Evolutionary conservation across 2,888 invertebrate species (phyloP).

Genomic region (Phortica magna): DNA sequence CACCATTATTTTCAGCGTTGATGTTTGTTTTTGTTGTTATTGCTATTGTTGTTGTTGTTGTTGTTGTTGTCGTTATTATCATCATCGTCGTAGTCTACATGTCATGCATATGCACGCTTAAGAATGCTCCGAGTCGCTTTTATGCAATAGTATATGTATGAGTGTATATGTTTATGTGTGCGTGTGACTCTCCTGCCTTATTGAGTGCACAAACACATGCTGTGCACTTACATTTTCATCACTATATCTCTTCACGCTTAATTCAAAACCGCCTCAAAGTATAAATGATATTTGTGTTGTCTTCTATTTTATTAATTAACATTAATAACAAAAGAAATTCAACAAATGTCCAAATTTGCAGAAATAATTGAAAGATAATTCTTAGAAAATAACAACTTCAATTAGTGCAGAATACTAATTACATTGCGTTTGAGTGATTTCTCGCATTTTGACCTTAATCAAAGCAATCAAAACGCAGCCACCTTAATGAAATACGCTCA

Average conservation of each 20-base stretch:
- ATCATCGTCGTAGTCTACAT: neutral
- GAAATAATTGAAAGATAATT: too few species aligned
- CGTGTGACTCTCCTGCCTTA: neutral
- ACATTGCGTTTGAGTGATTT: too few species aligned
- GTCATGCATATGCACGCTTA: slow-evolving; percentile 31
- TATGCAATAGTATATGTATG: neutral
- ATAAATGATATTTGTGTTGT: neutral
- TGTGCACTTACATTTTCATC: neutral
- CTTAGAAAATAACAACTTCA: too few species aligned
- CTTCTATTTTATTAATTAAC: neutral
- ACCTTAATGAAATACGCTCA: too few species aligned
- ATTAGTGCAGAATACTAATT: too few species aligned
- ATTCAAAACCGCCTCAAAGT: neutral
- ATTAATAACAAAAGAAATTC: too few species aligned
- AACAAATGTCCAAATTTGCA: too few species aligned
- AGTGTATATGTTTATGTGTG: neutral
- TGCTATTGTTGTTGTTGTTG: slow-evolving; percentile 20
- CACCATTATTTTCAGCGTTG: neutral
- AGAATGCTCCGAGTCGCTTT: neutral
- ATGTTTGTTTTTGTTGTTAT: slow-evolving; percentile 22
- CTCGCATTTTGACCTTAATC: too few species aligned
- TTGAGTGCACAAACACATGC: neutral
- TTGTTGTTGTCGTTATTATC: neutral
- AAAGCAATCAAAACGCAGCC: too few species aligned
- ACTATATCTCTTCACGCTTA: neutral